These are phyloP conservation scores for Carollia perspicillata DNA, from an alignment of 2,113 vertebrate species.

Conservation along the genomic window DNA sequence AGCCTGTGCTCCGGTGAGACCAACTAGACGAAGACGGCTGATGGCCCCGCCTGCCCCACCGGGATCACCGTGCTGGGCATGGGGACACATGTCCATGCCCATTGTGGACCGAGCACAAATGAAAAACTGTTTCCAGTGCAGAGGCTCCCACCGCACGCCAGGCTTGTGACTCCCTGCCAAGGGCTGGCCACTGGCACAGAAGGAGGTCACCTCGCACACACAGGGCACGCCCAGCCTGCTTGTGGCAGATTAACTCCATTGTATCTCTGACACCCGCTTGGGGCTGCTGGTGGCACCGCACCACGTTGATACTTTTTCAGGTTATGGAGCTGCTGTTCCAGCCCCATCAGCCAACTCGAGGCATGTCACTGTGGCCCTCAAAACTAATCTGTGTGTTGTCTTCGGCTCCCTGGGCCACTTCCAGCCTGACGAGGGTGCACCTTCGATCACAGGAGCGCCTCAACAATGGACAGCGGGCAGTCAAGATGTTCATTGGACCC, in stretches of 20 bases:
- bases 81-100: background rate
- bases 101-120: background rate
- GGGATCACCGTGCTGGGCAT: background rate
- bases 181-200: background rate
- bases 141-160: background rate
- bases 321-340: background rate
- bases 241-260: background rate
- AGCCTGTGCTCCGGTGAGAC: too few relatives aligned
- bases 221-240: background rate
- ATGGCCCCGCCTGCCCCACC: background rate
- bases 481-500: too few relatives aligned
- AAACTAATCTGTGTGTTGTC: background rate
- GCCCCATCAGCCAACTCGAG: background rate
- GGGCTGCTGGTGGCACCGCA: background rate
- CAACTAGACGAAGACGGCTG: background rate
- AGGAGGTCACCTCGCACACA: background rate
- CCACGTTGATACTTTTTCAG: background rate
- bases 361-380: background rate
- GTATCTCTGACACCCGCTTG: background rate
- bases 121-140: background rate
- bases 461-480: fast-evolving
- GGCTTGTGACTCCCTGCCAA: too few relatives aligned
- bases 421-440: background rate
- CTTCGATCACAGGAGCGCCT: background rate
- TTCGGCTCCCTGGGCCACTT: background rate